Evolutionary conservation across 2,888 invertebrate species (phyloP).

Genomic region (Laothoe populi): DNA sequence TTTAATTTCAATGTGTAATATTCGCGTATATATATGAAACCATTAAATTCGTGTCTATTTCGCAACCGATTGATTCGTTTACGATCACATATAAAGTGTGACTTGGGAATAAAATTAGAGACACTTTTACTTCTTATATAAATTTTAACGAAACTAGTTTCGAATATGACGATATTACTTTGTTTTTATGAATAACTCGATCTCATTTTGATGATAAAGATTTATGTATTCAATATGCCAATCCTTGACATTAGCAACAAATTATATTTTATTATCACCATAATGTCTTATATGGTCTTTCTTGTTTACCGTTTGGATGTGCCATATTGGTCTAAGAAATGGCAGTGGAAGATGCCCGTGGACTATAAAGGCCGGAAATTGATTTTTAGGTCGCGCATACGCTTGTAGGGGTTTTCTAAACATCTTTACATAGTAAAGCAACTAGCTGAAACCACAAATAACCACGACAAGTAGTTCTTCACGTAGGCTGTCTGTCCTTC

Average conservation of each 20-base stretch:
- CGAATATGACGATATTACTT: not conserved
- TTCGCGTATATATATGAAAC: no score
- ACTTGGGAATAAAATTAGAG: not conserved
- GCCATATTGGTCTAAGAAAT: not conserved
- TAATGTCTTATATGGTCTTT: not conserved
- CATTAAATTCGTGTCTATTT: no score
- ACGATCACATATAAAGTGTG: no score
- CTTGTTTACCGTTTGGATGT: not conserved
- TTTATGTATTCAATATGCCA: not conserved
- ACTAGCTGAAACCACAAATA: no score
- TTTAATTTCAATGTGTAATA: no score
- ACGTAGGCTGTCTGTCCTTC: no score
- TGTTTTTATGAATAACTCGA: not conserved
- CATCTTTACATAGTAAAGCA: no score
- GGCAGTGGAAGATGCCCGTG: not conserved
- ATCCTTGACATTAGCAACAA: not conserved
- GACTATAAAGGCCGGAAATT: not conserved
- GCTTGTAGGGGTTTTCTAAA: no score
- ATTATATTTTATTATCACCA: no score
- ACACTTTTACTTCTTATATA: no score
- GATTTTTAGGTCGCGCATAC: not conserved
- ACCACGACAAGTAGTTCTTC: no score
- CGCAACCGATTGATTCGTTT: not conserved
- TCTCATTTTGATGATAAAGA: not conserved
- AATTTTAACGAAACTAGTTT: no score